Evolutionary conservation across 2,888 invertebrate species (phyloP).

Genomic region (Cenopis cana): DNA sequence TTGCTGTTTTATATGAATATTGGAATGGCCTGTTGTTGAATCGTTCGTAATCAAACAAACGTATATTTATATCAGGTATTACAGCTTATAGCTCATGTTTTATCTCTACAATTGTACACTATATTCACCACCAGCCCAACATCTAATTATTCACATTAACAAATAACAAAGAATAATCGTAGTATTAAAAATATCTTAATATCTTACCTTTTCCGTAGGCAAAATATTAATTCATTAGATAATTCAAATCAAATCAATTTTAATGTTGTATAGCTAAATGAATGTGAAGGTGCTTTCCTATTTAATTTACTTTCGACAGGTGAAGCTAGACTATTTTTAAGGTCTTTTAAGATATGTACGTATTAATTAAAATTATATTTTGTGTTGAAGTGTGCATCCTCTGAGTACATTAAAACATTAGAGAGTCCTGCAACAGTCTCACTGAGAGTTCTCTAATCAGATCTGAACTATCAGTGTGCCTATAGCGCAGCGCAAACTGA

Average conservation of each 20-base stretch:
- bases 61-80: not conserved
- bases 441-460: not conserved
- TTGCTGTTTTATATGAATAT: not conserved
- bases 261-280: not conserved
- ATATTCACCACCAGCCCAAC: not conserved
- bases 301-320: conserved; percentile 11
- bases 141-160: not conserved
- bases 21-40: not conserved
- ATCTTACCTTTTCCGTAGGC: not conserved
- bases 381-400: not conserved
- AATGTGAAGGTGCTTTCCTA: not conserved
- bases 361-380: not conserved
- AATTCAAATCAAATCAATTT: not conserved
- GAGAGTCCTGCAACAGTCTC: not conserved
- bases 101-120: not conserved
- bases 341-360: not conserved
- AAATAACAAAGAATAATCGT: no score
- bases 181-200: conserved; percentile 5
- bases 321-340: conserved; percentile 21
- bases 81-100: not conserved
- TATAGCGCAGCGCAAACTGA: not conserved
- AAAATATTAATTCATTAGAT: conserved; percentile 5
- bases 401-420: not conserved
- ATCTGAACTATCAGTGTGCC: not conserved
- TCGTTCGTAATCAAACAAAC: not conserved